phyloP scores from a whole-genome alignment of 2,888 invertebrate species.

The Platycheirus rosarum region DNA sequence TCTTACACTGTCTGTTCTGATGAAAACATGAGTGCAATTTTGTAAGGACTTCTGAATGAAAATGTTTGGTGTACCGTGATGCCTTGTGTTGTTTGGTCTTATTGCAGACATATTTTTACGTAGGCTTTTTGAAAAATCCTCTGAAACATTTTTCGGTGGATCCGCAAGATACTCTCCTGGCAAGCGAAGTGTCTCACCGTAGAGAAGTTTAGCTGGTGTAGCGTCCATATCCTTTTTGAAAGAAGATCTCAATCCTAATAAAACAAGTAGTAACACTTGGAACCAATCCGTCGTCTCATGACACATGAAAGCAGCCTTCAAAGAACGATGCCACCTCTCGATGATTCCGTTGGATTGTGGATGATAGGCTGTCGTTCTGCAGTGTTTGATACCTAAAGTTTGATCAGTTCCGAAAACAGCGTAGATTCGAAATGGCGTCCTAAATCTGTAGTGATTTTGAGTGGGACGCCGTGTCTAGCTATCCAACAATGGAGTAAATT shows the following conservation, averaged over 20 bases:
- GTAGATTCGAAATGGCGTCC: constrained; percentile 79
- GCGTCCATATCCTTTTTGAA: constrained; percentile 76
- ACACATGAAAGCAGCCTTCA: constrained; percentile 77
- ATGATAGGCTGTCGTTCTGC: constrained; percentile 78
- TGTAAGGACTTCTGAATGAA: constrained; percentile 19
- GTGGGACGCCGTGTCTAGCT: constrained; percentile 4
- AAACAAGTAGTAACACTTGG: constrained; percentile 77
- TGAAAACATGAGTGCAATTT: constrained; percentile 27
- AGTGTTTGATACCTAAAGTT: constrained; percentile 76
- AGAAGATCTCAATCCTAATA: constrained; percentile 77
- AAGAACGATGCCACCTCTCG: constrained; percentile 80
- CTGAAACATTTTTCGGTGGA: constrained; percentile 1
- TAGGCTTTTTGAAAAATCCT: constrained; percentile 15
- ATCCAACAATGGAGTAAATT: constrained; percentile 80
- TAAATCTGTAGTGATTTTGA: constrained; percentile 78
- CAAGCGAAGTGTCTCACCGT: constrained; percentile 76
- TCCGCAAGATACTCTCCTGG: constrained; percentile 62
- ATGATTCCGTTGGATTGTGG: constrained; percentile 80
- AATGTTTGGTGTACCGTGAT: constrained; percentile 7
- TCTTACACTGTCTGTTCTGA: constrained; percentile 22
- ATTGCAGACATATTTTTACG: constrained; percentile 11
- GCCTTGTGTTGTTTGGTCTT: constrained; percentile 10
- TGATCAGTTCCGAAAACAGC: constrained; percentile 76
- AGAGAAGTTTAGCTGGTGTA: constrained; percentile 77
- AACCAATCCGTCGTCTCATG: constrained; percentile 75